Conservation (phyloP, 2,113 vertebrate genomes). For the Myrmecobius fasciatus region DNA sequence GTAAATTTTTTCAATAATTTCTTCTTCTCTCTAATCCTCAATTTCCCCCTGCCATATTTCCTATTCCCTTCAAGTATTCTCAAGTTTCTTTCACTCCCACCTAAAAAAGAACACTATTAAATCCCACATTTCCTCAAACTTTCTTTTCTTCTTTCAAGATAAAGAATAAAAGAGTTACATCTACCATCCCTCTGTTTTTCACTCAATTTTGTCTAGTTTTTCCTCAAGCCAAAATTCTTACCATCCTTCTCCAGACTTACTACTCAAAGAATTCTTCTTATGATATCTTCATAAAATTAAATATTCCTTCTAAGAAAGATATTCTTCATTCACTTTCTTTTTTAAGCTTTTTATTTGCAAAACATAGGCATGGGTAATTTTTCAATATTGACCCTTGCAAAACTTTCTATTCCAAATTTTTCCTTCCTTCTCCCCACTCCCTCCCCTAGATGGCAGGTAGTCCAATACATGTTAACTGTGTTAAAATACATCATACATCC, state of each 20-base stretch:
- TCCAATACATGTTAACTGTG: no score
- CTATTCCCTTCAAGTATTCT: background rate
- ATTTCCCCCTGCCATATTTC: background rate
- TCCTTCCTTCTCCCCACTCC: no score
- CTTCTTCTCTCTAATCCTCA: background rate
- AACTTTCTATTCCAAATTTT: no score
- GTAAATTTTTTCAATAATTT: background rate
- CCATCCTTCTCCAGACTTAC: background rate
- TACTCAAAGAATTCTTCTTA: background rate
- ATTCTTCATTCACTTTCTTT: background rate
- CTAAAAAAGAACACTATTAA: background rate
- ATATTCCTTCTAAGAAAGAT: background rate
- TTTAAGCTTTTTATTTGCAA: no score
- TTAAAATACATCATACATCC: no score
- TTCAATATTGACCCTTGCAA: no score
- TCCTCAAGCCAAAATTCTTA: background rate
- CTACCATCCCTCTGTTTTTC: background rate
- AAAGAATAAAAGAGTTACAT: background rate
- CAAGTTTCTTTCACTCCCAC: background rate
- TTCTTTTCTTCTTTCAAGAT: background rate
- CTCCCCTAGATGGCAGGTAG: no score
- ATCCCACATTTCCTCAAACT: background rate
- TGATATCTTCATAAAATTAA: background rate
- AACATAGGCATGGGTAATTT: no score
- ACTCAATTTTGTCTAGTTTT: background rate